Evolutionary conservation across 2,888 invertebrate genomes (phyloP), one percentile per base, ranked within the genome.

Genomic region (Agrotis clavis): DNA sequence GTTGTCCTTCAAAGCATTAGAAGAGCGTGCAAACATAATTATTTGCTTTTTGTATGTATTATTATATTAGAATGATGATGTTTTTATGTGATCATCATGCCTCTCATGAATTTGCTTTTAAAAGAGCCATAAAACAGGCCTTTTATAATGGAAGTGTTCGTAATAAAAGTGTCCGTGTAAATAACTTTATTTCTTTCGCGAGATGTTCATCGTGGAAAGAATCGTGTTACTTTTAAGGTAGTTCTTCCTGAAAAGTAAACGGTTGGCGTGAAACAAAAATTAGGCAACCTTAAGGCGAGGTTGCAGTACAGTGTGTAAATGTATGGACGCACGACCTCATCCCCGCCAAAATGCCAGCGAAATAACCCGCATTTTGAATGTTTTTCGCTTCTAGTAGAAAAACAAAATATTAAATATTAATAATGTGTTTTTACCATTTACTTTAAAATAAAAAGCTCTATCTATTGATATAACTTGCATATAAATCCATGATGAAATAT

Each of bases 1-100:
- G 54, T 35, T 62, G 78, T 77, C 77, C 81, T 87, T 83, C 77
- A 74, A 73, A 67, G 54, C 69, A 83, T 77, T 79, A 69, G 61
- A 73, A 69, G 61, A 73, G 60, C 73, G 64, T 62, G 71, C 64
- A 51, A 67, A 59, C 68, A 60, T 53, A 66, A 57, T n/a, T 53
- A 66, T 67, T 62, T 64, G 41, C 21, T n/a, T 67, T 69, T 57
- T 63, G 54, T 76, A 60, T 60, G 60, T 73, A 30, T 47, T 68
- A 51, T 47, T 68, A 51, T 64, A 72, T 69, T 80, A 62, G 69
- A 77, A 77, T 70, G 48, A 77, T 67, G 54, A 69, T 63, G 71
- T 65, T 83, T 83, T 81, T 77, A 68, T 65, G 48, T 47, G 60
- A 59, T 63, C 62, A 67, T 79, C 70, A 56, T 62, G 60, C 68